These are phyloP conservation scores for Panurus biarmicus DNA, from an alignment of 2,113 vertebrate species.

Conservation along the genomic window DNA sequence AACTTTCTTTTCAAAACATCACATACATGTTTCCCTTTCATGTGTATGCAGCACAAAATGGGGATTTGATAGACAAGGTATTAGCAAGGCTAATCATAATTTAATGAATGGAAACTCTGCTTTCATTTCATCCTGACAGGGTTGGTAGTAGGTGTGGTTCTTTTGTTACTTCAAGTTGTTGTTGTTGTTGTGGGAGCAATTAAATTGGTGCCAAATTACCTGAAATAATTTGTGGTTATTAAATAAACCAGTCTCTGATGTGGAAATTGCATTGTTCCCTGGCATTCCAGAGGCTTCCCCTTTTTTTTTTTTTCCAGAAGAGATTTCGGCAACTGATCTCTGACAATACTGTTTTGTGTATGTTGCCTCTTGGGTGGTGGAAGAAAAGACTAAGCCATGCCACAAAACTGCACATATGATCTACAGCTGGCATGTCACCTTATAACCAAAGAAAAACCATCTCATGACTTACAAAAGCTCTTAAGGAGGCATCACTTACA, in stretches of 20 bases:
- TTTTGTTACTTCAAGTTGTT: slow-evolving; percentile 36
- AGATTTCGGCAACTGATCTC: neutral
- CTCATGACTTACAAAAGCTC: neutral
- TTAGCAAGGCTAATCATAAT: slow-evolving; percentile 41
- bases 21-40: neutral
- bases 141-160: neutral
- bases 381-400: neutral
- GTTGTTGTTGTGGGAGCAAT: slow-evolving; percentile 25
- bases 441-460: neutral
- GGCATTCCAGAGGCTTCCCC: neutral
- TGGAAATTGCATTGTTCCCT: slow-evolving; percentile 34
- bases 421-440: neutral
- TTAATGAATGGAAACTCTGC: slow-evolving; percentile 45
- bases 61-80: slow-evolving; percentile 14
- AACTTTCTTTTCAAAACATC: slow-evolving; percentile 2
- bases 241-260: slow-evolving; percentile 38
- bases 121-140: neutral
- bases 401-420: neutral
- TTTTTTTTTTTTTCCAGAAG: neutral
- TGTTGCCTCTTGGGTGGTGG: slow-evolving; percentile 16
- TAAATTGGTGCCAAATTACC: slow-evolving; percentile 61
- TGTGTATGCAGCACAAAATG: neutral
- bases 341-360: slow-evolving; percentile 8
- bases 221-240: slow-evolving; percentile 63
- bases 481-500: neutral